Evolutionary conservation across 2,888 invertebrate genomes (phyloP).

Genomic region (Athetis lepigone): DNA sequence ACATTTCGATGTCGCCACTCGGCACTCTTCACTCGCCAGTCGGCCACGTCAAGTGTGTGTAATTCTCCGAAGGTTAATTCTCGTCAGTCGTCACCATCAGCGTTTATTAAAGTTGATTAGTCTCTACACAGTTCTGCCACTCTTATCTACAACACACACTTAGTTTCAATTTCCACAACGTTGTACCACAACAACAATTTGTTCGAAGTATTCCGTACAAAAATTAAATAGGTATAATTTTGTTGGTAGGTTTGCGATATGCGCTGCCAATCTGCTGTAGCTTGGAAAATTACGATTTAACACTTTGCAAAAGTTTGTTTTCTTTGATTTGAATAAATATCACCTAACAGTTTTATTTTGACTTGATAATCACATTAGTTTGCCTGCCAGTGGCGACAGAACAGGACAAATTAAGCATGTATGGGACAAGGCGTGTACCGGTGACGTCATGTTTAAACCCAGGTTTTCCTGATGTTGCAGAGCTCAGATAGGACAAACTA

Average conservation of each 20-base stretch:
- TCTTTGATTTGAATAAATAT: constrained; percentile 22
- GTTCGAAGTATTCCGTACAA: constrained; percentile 49
- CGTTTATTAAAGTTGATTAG: constrained; percentile 75
- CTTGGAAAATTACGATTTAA: constrained; percentile 53
- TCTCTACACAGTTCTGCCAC: constrained; percentile 53
- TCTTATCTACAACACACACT: constrained; percentile 64
- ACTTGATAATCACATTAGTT: background rate
- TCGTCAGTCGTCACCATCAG: constrained; percentile 66
- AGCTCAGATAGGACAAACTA: constrained; percentile 5
- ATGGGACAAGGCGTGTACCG: background rate
- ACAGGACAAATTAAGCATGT: constrained; percentile 1
- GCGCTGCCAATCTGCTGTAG: constrained; percentile 34
- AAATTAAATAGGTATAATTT: constrained; percentile 44
- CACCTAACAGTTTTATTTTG: background rate
- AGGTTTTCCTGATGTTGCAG: constrained; percentile 23
- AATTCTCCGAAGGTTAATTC: constrained; percentile 67
- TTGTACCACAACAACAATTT: constrained; percentile 55
- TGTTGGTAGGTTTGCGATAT: constrained; percentile 4
- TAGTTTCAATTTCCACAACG: constrained; percentile 61
- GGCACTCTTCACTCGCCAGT: constrained; percentile 18
- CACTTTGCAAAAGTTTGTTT: constrained; percentile 22
- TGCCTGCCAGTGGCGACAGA: background rate
- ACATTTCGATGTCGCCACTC: constrained; percentile 27
- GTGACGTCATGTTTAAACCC: constrained; percentile 29
- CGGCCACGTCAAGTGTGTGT: constrained; percentile 52